Percentiles rank a stretch among this genome's conserved stretches.
phyloP scores from a whole-genome alignment of 2,797 vertebrate genomes.

The Tachyglossus aculeatus region DNA sequence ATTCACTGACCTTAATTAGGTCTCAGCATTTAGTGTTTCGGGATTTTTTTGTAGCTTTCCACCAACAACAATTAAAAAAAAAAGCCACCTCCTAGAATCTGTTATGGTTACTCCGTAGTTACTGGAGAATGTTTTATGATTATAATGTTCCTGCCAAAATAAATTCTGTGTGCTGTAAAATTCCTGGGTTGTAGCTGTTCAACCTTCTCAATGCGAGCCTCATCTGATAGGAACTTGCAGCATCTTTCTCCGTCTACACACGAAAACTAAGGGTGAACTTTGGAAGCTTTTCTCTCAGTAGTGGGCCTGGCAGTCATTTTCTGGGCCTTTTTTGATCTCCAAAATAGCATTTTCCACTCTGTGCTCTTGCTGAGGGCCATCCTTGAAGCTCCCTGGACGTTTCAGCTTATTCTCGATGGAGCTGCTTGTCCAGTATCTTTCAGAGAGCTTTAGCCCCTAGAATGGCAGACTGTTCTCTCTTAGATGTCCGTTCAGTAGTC shows the following conservation, averaged over 20 bases:
- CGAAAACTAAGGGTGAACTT: neutral
- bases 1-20: neutral
- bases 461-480: too few relatives aligned
- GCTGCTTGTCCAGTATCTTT: too few relatives aligned
- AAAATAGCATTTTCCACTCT: too few relatives aligned
- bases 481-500: too few relatives aligned
- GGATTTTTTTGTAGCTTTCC: slow-evolving; percentile 22
- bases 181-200: slow-evolving; percentile 26
- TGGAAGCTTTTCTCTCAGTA: neutral
- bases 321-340: too few relatives aligned
- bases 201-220: slow-evolving; percentile 18
- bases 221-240: neutral
- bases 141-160: slow-evolving; percentile 18
- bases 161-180: slow-evolving; percentile 32
- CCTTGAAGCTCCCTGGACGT: too few relatives aligned
- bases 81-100: neutral
- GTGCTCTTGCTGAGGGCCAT: too few relatives aligned
- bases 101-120: slow-evolving; percentile 9
- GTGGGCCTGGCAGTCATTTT: neutral
- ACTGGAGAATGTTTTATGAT: slow-evolving; percentile 12
- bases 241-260: neutral
- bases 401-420: too few relatives aligned
- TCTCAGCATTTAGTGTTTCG: slow-evolving; percentile 10
- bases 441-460: too few relatives aligned
- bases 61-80: too few relatives aligned